These are phyloP conservation scores for Asarcornis scutulata DNA, from an alignment of 2,113 vertebrate genomes.

Conservation along the genomic window DNA sequence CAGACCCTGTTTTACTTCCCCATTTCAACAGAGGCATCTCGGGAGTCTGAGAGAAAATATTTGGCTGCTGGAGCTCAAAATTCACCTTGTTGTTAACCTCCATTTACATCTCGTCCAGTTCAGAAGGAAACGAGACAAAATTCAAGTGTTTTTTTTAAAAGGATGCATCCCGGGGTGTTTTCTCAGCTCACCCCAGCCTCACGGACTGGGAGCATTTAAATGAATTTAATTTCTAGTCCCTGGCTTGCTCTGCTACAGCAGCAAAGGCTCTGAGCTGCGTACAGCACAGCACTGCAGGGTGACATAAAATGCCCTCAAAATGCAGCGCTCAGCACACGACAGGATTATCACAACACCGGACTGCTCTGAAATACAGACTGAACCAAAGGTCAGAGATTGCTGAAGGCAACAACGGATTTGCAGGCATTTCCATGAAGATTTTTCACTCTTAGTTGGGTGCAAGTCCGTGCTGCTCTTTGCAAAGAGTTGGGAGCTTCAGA, in stretches of 20 bases:
- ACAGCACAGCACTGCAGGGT: not conserved
- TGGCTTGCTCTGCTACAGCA: not conserved
- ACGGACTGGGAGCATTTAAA: no score
- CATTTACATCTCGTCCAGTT: not conserved
- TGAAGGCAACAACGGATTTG: not conserved
- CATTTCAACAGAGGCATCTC: not conserved
- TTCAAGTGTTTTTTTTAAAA: not conserved
- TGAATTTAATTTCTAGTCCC: not conserved
- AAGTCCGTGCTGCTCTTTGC: not conserved
- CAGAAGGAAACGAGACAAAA: not conserved
- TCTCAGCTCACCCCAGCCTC: not conserved
- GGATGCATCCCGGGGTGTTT: not conserved
- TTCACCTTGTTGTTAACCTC: not conserved
- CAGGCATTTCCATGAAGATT: not conserved
- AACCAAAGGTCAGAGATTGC: accelerated
- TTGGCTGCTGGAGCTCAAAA: not conserved
- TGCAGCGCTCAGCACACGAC: accelerated
- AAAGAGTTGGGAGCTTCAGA: not conserved
- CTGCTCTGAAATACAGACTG: not conserved
- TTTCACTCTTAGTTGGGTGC: not conserved
- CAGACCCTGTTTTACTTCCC: accelerated
- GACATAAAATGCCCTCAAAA: not conserved
- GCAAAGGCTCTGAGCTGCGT: not conserved
- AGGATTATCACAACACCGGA: not conserved
- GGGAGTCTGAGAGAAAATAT: not conserved